Evolutionary conservation across 2,888 invertebrate species (phyloP).

Genomic region (Torymus texanus): DNA sequence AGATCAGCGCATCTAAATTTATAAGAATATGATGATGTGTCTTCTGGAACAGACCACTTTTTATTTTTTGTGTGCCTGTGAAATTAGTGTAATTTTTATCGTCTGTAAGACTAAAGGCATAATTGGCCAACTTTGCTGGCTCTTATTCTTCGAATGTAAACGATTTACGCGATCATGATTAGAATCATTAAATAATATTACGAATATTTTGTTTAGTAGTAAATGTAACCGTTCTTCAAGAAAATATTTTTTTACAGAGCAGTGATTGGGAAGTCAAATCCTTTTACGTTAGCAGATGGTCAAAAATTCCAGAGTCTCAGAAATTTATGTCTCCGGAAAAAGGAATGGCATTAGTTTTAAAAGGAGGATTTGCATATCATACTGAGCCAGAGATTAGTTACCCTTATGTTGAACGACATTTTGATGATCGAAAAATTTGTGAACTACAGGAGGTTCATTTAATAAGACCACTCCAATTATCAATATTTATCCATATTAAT

Average conservation of each 20-base stretch:
- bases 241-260: constrained; percentile 57
- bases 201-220: no score
- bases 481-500: constrained; percentile 60
- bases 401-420: constrained; percentile 65
- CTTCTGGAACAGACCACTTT: no score
- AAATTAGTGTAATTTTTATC: no score
- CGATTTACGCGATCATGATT: no score
- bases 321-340: constrained; percentile 64
- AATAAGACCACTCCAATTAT: constrained; percentile 50
- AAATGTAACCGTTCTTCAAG: no score
- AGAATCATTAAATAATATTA: no score
- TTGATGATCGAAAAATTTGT: constrained; percentile 67
- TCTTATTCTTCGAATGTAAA: no score
- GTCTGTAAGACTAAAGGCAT: no score
- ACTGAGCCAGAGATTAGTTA: constrained; percentile 68
- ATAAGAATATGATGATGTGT: no score
- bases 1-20: no score
- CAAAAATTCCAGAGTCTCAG: constrained; percentile 63
- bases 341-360: constrained; percentile 64
- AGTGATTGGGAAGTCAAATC: constrained; percentile 64
- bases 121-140: no score
- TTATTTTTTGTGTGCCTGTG: no score
- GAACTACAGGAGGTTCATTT: constrained; percentile 69
- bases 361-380: constrained; percentile 69
- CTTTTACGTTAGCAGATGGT: constrained; percentile 60